Percentiles rank a stretch among this genome's conserved stretches.
Conservation (phyloP, 2,797 vertebrate genomes). For the Acanthurus lineatus region DNA sequence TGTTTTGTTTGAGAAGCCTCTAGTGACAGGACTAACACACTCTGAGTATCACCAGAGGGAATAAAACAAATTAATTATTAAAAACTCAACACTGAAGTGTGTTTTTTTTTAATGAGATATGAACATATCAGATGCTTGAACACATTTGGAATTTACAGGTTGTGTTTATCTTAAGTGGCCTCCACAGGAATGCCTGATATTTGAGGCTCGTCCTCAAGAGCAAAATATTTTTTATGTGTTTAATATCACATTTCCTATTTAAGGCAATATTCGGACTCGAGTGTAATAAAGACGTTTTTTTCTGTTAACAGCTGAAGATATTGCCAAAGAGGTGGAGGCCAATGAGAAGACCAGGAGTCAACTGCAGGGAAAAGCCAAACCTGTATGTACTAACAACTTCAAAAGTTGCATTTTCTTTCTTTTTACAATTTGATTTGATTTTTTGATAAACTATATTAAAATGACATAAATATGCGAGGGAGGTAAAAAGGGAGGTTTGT, state of each 20-base stretch:
- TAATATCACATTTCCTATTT: conserved; percentile 9
- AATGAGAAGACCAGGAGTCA: conserved; percentile 90
- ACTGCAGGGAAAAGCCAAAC: conserved; percentile 84
- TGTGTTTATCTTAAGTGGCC: conserved; percentile 18
- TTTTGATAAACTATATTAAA: neutral
- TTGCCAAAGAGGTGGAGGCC: conserved; percentile 92
- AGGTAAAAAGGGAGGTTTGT: neutral
- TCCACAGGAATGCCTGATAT: conserved; percentile 11
- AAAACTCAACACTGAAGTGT: too few relatives aligned
- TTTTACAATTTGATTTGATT: neutral
- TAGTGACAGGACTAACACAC: too few relatives aligned
- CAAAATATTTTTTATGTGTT: conserved; percentile 14
- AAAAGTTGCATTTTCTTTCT: neutral
- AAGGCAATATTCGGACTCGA: conserved; percentile 15
- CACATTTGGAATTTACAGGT: neutral
- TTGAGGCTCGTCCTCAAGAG: neutral
- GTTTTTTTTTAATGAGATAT: neutral
- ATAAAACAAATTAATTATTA: too few relatives aligned
- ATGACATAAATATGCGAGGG: neutral
- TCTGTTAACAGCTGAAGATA: conserved; percentile 88
- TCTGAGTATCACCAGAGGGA: too few relatives aligned
- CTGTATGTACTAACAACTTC: conserved; percentile 80
- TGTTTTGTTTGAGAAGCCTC: too few relatives aligned
- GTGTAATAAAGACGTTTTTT: conserved; percentile 22
- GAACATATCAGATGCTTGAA: neutral